These are phyloP conservation scores for Hypomecis punctinalis DNA, from an alignment of 2,888 invertebrate species.

Conservation along the genomic window DNA sequence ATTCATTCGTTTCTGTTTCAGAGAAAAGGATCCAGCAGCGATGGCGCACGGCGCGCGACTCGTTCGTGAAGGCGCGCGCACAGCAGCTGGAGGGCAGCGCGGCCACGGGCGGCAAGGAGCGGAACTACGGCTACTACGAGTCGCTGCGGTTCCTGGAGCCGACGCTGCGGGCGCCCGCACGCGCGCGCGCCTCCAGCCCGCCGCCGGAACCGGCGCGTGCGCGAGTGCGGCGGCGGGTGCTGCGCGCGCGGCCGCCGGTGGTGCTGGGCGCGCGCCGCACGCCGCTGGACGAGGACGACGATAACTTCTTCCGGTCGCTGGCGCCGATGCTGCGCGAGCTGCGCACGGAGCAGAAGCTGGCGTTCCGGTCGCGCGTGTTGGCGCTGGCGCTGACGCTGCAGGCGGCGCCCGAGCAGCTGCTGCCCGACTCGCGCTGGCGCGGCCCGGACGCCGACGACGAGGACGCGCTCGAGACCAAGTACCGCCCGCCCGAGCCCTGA, in stretches of 20 bases:
- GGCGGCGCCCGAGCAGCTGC: not conserved
- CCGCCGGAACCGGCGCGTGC: constrained; percentile 4
- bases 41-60: constrained; percentile 35
- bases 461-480: constrained; percentile 16
- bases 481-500: not conserved
- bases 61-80: constrained; percentile 30
- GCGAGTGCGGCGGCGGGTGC: not conserved
- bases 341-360: constrained; percentile 20
- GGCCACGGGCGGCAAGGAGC: constrained; percentile 2
- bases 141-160: constrained; percentile 27
- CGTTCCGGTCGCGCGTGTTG: constrained; percentile 27
- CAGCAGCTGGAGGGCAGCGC: not conserved
- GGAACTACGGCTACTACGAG: constrained; percentile 25
- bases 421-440: constrained; percentile 4
- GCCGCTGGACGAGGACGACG: constrained; percentile 26
- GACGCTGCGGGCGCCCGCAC: constrained; percentile 16
- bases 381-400: constrained; percentile 17
- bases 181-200: not conserved
- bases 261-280: not conserved
- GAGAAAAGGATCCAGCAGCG: constrained; percentile 33
- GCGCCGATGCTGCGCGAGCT: constrained; percentile 26
- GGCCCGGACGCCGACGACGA: not conserved
- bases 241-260: constrained; percentile 9
- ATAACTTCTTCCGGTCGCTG: constrained; percentile 28
- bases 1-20: constrained; percentile 6